Conservation (phyloP, 1,140 invertebrate genomes). For the Penaeus vannamei region DNA sequence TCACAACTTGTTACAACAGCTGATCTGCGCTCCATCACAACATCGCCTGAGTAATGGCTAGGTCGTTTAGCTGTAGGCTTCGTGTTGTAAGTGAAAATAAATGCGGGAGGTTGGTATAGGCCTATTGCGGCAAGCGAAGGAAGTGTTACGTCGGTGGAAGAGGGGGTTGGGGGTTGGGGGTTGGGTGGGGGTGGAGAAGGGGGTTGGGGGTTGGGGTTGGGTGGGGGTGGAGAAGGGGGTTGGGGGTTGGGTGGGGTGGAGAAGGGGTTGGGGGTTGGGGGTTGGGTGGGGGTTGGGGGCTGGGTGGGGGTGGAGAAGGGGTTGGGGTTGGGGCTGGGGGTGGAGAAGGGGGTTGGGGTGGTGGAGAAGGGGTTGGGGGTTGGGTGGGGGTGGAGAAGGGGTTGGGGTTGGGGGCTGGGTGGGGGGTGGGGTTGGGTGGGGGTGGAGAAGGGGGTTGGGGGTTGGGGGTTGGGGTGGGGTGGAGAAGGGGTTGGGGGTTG, state of each 20-base stretch:
- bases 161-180: background rate
- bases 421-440: background rate
- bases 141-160: background rate
- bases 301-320: too few relatives aligned
- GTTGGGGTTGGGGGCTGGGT: background rate
- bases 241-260: background rate
- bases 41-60: constrained; percentile 3
- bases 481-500: background rate
- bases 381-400: background rate
- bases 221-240: background rate
- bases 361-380: background rate
- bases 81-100: constrained; percentile 21
- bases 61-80: background rate
- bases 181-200: background rate
- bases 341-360: background rate
- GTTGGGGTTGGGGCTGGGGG: background rate
- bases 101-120: constrained; percentile 10
- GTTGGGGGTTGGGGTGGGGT: background rate
- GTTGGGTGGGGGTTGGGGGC: too few relatives aligned
- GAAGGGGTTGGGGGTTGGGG: background rate
- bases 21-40: constrained; percentile 8
- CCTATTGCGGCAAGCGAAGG: background rate
- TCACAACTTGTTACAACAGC: too few relatives aligned
- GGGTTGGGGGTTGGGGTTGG: background rate
- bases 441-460: background rate